Evolutionary conservation across 2,113 vertebrate genomes (phyloP), one percentile per base, ranked within the genome.

Genomic region (Solea solea): DNA sequence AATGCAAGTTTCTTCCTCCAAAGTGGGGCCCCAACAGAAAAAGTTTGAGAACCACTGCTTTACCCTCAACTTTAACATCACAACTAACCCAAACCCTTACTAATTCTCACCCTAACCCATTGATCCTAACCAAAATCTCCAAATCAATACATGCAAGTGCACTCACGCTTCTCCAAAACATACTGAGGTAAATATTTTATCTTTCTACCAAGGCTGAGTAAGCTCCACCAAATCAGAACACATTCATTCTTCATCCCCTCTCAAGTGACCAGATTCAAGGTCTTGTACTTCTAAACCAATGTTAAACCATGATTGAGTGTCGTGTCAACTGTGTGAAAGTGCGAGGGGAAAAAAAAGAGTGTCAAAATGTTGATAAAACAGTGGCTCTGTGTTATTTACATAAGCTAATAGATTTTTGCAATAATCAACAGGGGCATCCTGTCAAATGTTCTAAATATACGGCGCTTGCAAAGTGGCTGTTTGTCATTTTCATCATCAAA

Each of bases 401-500:
- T 48, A 5, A 7, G 25, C 14, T 14, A 12, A 45, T 12, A 25
- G 14, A 45, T 56, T 21, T 42, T 25, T 15, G 25, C 25, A 11
- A n/a, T 12, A 34, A 15, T 21, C n/a, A 41, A 28, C 15, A 15
- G 14, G 2, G 16, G 9, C 15, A 21, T 16, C 40, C 25, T 52
- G 52, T 52, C 41, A 46, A 12, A 5, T 40, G 25, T 15, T 52
- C 50, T 21, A 3, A 21, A 12, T 11, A 10, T 53, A 12, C 13
- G 39, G 2, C 49, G 55, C 69, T 41, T 16, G 52, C 16, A 41
- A 49, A 59, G 51, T 34, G n/a, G 27, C 0, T 14, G 3, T 1
- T 44, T 58, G 49, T 61, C 25, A 54, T 44, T 39, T 13, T 56
- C 50, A 65, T 42, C 49, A 40, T 15, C n/a, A 51, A 12, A 46